phyloP scores from a whole-genome alignment of 1,140 invertebrate genomes.

The Hyphantria cunea region DNA sequence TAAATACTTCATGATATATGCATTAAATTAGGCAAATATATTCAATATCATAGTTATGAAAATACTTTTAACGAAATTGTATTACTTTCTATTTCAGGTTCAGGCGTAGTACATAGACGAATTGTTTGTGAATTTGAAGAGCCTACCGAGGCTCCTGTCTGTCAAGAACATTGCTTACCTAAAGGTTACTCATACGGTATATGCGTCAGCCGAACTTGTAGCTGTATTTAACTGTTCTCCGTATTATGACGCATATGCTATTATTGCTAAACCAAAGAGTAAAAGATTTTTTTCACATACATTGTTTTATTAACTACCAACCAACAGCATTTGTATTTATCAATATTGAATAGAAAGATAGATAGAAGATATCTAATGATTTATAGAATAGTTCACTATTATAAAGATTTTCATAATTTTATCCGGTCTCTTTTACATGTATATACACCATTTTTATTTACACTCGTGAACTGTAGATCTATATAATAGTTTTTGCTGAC shows the following conservation, averaged over 20 bases:
- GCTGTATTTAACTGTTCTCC: conserved; percentile 34
- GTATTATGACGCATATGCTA: background rate
- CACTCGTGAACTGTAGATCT: too few species aligned
- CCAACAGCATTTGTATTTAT: background rate
- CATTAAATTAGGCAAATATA: too few species aligned
- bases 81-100: conserved; percentile 22
- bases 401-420: too few species aligned
- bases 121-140: conserved; percentile 28
- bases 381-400: too few species aligned
- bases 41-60: too few species aligned
- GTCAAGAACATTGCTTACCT: conserved; percentile 36
- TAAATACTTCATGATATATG: too few species aligned
- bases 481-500: too few species aligned
- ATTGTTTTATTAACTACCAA: background rate
- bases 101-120: conserved; percentile 24
- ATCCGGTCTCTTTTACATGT: too few species aligned
- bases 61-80: too few species aligned
- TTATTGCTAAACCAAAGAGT: background rate
- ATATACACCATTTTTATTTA: too few species aligned
- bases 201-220: conserved; percentile 57
- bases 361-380: too few species aligned
- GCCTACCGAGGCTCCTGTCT: conserved; percentile 27
- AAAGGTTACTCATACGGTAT: conserved; percentile 42
- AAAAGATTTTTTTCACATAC: background rate
- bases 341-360: too few species aligned